Conservation (phyloP, 2,113 vertebrate genomes). For the Solenodon paradoxus region DNA sequence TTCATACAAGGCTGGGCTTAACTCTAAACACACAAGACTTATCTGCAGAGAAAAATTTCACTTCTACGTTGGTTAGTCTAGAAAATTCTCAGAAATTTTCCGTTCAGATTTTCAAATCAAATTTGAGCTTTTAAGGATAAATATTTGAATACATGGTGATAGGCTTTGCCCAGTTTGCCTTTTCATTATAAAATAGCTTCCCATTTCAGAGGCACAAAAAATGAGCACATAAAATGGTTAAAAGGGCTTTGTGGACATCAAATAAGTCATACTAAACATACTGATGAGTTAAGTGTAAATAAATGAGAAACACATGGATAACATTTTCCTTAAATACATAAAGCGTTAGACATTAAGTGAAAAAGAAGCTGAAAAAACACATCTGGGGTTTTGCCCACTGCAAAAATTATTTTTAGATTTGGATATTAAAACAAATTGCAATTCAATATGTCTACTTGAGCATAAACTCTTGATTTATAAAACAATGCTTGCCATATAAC, state of each 20-base stretch:
- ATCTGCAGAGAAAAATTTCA: not conserved
- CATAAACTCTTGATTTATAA: slow-evolving; percentile 57
- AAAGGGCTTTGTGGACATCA: slow-evolving; percentile 71
- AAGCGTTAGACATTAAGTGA: slow-evolving; percentile 68
- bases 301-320: slow-evolving; percentile 77
- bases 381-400: slow-evolving; percentile 69
- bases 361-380: slow-evolving; percentile 71
- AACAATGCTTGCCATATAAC: slow-evolving; percentile 35
- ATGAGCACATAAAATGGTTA: slow-evolving; percentile 71
- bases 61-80: not conserved
- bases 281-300: slow-evolving; percentile 77
- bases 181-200: slow-evolving; percentile 55
- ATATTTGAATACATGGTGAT: slow-evolving; percentile 53
- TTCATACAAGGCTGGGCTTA: not conserved
- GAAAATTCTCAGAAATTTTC: slow-evolving; percentile 5
- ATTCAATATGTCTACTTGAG: slow-evolving; percentile 56
- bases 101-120: slow-evolving; percentile 37
- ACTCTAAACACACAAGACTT: not conserved
- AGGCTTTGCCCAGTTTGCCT: slow-evolving; percentile 26
- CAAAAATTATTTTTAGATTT: slow-evolving; percentile 72
- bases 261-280: slow-evolving; percentile 70
- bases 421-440: slow-evolving; percentile 68
- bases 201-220: slow-evolving; percentile 49
- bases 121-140: slow-evolving; percentile 51
- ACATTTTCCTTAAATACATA: slow-evolving; percentile 75